Base-by-base conservation (phyloP, 2,113 vertebrate species). In the Pelobates fuscus region DNA sequence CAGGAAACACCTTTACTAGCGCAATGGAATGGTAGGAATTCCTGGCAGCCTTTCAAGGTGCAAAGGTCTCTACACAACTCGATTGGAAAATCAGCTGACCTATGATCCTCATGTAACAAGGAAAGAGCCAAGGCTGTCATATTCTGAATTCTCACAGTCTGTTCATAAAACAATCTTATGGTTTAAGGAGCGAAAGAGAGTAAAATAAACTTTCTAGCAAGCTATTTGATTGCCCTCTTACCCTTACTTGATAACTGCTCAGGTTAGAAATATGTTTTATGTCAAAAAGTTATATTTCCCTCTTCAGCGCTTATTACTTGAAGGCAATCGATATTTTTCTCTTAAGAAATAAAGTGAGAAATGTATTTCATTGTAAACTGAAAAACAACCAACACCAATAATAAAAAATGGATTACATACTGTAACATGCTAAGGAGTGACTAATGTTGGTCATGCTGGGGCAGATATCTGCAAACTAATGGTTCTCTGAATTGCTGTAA, bases 11-110 rank as follows among this genome's bases (percentile, higher is more conserved):
- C 49, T 43, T 75, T 87, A 88, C 88, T 86, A 88, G 87, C 89
- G 86, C 82, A 84, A 83, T 83, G 90, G 91, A 89, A 93, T 91
- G 89, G 67, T 59, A 89, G 81, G 91, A 92, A 94, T 93, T 89
- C 78, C 86, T 83, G 88, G 87, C 88, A 89, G 79, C 81, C 76
- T 81, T 73, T 80, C 41, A 66, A 77, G 80, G 80, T 71, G 77
- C 80, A 78, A 79, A 82, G 84, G 85, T 85, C 86, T 88, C 83
- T 81, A 85, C 80, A 85, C 77, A 80, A 86, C 83, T 78, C 80
- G 80, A 85, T 85, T 80, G 82, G 83, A 49, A 60, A 82, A 82
- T 29, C 20, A 79, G 61, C 61, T 0, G 82, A 86, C 88, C 92
- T 93, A 89, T 88, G 88, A 71, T 80, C 88, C 83, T 84, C 79